phyloP scores from a whole-genome alignment of 2,113 vertebrate genomes.

The Pteronura brasiliensis region DNA sequence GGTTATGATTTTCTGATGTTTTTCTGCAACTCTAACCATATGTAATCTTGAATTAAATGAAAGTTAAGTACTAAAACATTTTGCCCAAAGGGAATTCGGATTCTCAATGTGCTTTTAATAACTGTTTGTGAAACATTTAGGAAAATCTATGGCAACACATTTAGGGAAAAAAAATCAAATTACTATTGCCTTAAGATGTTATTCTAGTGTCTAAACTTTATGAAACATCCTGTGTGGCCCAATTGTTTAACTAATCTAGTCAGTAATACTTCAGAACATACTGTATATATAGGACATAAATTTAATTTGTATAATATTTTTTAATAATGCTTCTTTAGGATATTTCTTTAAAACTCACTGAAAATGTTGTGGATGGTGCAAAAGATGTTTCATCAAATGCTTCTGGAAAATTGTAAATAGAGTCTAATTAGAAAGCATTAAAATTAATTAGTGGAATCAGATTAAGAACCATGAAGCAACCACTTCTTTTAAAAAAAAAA shows the following conservation, averaged over 20 bases:
- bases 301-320: conserved; percentile 76
- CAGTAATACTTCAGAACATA: conserved; percentile 62
- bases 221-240: conserved; percentile 83
- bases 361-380: conserved; percentile 24
- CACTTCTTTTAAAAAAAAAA: not conserved
- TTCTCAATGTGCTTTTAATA: conserved; percentile 88
- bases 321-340: conserved; percentile 72
- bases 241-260: conserved; percentile 74
- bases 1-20: conserved; percentile 80
- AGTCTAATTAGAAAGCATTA: conserved; percentile 32
- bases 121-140: conserved; percentile 86
- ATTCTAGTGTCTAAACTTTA: conserved; percentile 84
- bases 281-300: conserved; percentile 62
- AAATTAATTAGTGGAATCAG: conserved; percentile 24
- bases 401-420: conserved; percentile 39
- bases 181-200: conserved; percentile 85
- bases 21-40: conserved; percentile 80
- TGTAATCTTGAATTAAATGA: conserved; percentile 82
- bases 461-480: conserved; percentile 35
- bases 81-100: conserved; percentile 83
- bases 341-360: conserved; percentile 55
- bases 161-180: conserved; percentile 77
- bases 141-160: conserved; percentile 86
- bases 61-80: conserved; percentile 86
- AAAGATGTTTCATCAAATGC: conserved; percentile 42